Conservation (phyloP, 2,113 vertebrate genomes). For the Tamias sibiricus region DNA sequence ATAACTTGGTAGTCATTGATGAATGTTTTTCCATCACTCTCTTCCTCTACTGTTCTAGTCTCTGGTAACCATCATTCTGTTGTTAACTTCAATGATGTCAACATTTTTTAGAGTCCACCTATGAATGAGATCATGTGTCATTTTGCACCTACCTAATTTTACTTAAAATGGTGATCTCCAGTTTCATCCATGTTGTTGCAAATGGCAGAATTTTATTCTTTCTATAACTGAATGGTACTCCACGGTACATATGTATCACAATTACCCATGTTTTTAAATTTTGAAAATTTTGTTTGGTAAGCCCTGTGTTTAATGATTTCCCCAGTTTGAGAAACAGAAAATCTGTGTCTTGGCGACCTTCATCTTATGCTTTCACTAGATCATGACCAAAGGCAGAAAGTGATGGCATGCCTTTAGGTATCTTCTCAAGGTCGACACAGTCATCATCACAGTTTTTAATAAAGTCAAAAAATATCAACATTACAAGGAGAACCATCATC, state of each 20-base stretch:
- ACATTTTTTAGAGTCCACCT: not conserved
- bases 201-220: not conserved
- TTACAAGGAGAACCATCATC: not conserved
- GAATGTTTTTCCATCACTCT: fast-evolving
- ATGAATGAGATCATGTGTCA: not conserved
- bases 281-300: not conserved
- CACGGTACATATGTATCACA: fast-evolving
- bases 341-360: not conserved
- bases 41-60: not conserved
- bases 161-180: not conserved
- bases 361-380: not conserved
- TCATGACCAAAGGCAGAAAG: not conserved
- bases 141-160: fast-evolving
- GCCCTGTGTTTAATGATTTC: fast-evolving
- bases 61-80: not conserved
- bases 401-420: not conserved
- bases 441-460: not conserved
- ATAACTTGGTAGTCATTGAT: not conserved
- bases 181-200: not conserved
- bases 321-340: not conserved
- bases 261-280: not conserved
- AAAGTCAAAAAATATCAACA: not conserved
- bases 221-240: not conserved
- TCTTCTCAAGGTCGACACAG: not conserved
- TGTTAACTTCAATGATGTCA: not conserved